Base-by-base conservation (phyloP, 2,113 vertebrate genomes). In the Alouatta palliata region DNA sequence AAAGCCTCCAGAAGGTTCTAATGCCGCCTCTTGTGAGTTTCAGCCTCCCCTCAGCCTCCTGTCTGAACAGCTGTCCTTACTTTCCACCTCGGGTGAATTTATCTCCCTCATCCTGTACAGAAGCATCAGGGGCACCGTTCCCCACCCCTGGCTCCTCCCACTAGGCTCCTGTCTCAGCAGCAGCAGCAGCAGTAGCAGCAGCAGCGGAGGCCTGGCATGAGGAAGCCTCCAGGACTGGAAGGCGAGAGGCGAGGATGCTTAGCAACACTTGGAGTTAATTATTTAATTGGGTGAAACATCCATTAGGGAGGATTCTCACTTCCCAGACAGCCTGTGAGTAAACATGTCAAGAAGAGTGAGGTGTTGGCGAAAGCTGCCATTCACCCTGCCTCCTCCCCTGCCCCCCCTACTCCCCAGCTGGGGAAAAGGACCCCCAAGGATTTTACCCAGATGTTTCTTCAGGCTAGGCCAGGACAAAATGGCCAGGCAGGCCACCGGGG, bases 251-350 rank as follows among this genome's bases (percentile, higher is more conserved):
- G 13, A 92, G 90, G 87, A 96, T 85, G 96, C 97, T 90, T 92
- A 97, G 97, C 90, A 97, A 97, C 95, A 97, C 96, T 96, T 89
- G 30, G 93, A 95, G 96, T 97, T 98, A 95, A 98, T 98, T 98
- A 97, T 98, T 98, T 97, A 98, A 98, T 97, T 98, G 97, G 97
- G 97, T 95, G 95, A 98, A 97, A 97, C 96, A 98, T 91, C 96
- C 96, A 97, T 98, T 98, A 98, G 90, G 92, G 96, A 97, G 97
- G 96, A 98, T 98, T 98, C 97, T 96, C 98, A 98, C 97, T 97
- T 98, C 66, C 76, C 91, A 95, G 97, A 98, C 98, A 98, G 97
- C 96, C 97, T 98, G 98, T 97, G 98, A 98, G 97, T 97, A 98
- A 98, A 98, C 97, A 98, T 97, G 98, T 97, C 93, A 2, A 84